Evolutionary conservation across 2,888 invertebrate genomes (phyloP), one percentile per base, ranked within the genome.

Genomic region (Chloromyia formosa): DNA sequence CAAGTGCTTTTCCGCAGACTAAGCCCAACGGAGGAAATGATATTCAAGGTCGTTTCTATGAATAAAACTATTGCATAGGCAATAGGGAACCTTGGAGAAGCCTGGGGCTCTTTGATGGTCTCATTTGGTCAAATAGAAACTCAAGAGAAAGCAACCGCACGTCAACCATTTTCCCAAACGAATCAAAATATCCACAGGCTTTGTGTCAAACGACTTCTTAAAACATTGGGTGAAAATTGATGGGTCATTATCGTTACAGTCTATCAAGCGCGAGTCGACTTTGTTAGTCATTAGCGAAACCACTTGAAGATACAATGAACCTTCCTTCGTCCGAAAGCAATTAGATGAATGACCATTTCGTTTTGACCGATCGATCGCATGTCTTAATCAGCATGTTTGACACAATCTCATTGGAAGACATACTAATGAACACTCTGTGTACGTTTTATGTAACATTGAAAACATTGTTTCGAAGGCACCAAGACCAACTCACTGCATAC

Each of bases 381-480:
- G 53, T 56, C 22, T 56, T 18, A 18, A 56, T 22, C 56, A 56
- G 18, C 7, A 35, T 35, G 27, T 35, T 35, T 35, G 27, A 35
- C 27, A 35, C 27, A 35, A 35, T 35, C 27, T 35, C 27, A 35
- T 4, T 35, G 27, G 27, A 4, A 35, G 27, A 35, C 27, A 35
- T 35, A 35, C 27, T 18, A 56, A 56, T 0, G 10, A 18, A 56
- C 56, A 18, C 20, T n/a, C 4, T 16, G 2, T 20, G 22, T 22
- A 20, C 66, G 49, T 20, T 14, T 62, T 62, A 16, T 40, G 49
- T 49, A 49, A 49, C n/a, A 16, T 40, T 7, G 27, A 18, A 40
- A 23, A 62, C 40, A 62, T 62, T 62, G 18, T 40, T 62, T 62
- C n/a, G 35, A n/a, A 40, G n/a, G 20, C 12, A 62, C 27, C 23